Percentiles rank a stretch among this genome's conserved stretches.
Conservation (phyloP, 2,888 invertebrate genomes). For the Apamea monoglypha region DNA sequence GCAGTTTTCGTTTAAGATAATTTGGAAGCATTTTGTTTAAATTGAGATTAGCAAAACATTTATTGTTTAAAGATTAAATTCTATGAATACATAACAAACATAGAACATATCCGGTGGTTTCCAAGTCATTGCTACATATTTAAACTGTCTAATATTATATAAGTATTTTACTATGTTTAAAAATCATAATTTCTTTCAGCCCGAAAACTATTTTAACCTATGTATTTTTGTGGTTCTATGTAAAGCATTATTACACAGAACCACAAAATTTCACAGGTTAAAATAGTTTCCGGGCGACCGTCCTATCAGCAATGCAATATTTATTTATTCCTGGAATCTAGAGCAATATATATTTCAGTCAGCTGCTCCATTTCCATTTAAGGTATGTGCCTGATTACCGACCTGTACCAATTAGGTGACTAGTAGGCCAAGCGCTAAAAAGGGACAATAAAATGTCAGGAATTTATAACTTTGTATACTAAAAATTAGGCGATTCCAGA, state of each 20-base stretch:
- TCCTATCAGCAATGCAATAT: not conserved
- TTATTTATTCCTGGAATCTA: constrained; percentile 41
- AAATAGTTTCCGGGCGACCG: not conserved
- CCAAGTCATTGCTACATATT: not conserved
- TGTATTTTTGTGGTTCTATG: no score
- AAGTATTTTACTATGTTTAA: not conserved
- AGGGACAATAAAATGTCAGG: constrained; percentile 21
- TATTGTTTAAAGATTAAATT: not conserved
- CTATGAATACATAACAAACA: no score
- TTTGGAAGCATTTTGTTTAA: not conserved
- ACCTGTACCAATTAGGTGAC: constrained; percentile 25
- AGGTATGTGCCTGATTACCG: constrained; percentile 2
- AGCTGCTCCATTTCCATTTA: constrained; percentile 36
- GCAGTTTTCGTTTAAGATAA: not conserved
- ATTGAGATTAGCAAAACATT: not conserved
- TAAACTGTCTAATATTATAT: not conserved
- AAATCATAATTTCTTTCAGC: not conserved
- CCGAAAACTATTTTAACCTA: no score
- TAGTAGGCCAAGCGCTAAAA: constrained; percentile 31
- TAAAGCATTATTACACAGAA: no score
- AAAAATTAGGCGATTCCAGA: constrained; percentile 1
- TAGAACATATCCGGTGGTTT: no score
- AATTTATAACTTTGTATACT: constrained; percentile 23
- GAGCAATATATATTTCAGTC: constrained; percentile 34
- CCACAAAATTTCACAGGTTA: not conserved